Conservation (phyloP, 1,140 invertebrate species). For the Drosophila micromelanica region DNA sequence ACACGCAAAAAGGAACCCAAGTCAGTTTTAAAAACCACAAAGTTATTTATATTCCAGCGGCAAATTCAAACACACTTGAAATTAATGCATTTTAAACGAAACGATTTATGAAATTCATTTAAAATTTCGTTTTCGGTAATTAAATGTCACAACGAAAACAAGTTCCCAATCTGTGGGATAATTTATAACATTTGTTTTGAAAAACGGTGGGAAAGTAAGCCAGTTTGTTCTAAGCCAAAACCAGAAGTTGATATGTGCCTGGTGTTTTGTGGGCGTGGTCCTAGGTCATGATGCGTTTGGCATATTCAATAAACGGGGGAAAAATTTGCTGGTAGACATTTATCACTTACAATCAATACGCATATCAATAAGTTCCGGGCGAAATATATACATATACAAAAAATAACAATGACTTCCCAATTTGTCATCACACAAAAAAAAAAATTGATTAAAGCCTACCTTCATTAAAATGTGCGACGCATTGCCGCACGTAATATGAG, state of each 20-base stretch:
- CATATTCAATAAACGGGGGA: constrained; percentile 20
- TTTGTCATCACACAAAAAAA: constrained; percentile 61
- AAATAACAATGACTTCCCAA: constrained; percentile 62
- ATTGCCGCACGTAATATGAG: constrained; percentile 33
- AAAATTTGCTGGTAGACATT: constrained; percentile 19
- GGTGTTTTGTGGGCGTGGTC: not conserved
- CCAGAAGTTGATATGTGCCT: constrained; percentile 11
- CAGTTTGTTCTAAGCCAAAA: constrained; percentile 21
- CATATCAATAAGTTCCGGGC: constrained; percentile 55
- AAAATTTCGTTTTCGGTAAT: constrained; percentile 17
- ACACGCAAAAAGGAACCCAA: too few species aligned
- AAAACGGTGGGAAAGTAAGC: constrained; percentile 47
- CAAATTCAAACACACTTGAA: constrained; percentile 41
- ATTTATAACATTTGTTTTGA: constrained; percentile 50
- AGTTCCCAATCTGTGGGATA: constrained; percentile 32
- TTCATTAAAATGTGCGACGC: constrained; percentile 50
- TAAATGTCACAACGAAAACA: constrained; percentile 43
- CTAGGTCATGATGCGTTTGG: constrained; percentile 3
- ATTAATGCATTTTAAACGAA: constrained; percentile 25
- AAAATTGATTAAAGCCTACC: constrained; percentile 21
- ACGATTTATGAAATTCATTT: constrained; percentile 47
- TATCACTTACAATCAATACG: constrained; percentile 48
- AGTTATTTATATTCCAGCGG: constrained; percentile 42
- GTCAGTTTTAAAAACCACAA: constrained; percentile 14
- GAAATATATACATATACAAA: constrained; percentile 15